Percentiles rank a stretch among this genome's conserved stretches.
These are phyloP conservation scores for Hypocryptadius cinnamomeus DNA, from an alignment of 2,113 vertebrate species.

Conservation along the genomic window DNA sequence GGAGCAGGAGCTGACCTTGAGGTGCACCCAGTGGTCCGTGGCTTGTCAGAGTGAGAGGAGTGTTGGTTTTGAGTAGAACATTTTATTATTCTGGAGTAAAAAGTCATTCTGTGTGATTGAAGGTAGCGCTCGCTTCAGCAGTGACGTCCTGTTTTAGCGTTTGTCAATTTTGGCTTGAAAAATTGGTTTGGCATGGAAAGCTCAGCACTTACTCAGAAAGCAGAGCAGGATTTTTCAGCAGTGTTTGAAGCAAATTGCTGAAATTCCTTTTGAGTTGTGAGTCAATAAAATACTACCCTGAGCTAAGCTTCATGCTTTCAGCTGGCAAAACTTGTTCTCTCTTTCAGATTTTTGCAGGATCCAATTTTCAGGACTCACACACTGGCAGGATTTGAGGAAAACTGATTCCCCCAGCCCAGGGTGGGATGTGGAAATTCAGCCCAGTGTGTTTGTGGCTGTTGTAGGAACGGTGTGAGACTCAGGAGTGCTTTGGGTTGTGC, in stretches of 20 bases:
- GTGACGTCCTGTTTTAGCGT: background rate
- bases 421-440: background rate
- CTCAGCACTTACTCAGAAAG: background rate
- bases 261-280: slow-evolving; percentile 20
- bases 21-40: background rate
- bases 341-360: background rate
- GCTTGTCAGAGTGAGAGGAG: background rate
- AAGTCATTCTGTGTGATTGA: slow-evolving; percentile 4
- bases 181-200: slow-evolving; percentile 14
- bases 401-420: background rate
- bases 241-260: slow-evolving; percentile 21
- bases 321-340: background rate
- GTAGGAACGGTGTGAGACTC: background rate
- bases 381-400: background rate
- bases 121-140: background rate
- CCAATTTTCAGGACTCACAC: background rate
- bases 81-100: background rate
- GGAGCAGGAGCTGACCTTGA: background rate
- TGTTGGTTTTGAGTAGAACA: background rate
- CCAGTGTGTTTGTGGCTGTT: background rate
- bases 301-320: background rate
- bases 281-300: slow-evolving; percentile 1
- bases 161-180: slow-evolving; percentile 31
- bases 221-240: slow-evolving; percentile 4
- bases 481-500: background rate